phyloP scores from a whole-genome alignment of 2,888 invertebrate genomes.

The Drosophila birchii region DNA sequence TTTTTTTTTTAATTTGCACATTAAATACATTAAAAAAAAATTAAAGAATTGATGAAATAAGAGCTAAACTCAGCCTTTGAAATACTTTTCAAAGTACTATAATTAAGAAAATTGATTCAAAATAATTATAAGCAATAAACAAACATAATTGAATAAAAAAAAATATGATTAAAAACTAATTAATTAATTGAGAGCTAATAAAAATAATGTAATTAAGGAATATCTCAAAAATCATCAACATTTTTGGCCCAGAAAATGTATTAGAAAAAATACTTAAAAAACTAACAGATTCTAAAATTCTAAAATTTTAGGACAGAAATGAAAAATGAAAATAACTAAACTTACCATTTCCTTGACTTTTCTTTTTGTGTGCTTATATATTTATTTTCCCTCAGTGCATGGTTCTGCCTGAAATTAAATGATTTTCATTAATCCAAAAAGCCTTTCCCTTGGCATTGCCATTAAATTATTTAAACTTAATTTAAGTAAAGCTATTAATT shows the following conservation, averaged over 20 bases:
- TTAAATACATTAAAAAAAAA: not conserved
- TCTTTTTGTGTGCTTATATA: not conserved
- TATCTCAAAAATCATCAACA: too few relatives aligned
- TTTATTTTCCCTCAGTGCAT: not conserved
- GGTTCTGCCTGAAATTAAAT: not conserved
- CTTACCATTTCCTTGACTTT: not conserved
- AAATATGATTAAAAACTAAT: not conserved
- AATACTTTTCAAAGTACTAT: too few relatives aligned
- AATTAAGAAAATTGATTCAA: not conserved
- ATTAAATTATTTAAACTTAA: conserved; percentile 45
- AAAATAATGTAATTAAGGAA: not conserved
- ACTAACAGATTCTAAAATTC: not conserved
- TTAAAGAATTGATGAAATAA: not conserved
- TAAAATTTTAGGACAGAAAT: too few relatives aligned
- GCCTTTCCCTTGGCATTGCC: not conserved
- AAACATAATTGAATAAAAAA: not conserved
- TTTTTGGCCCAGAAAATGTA: too few relatives aligned
- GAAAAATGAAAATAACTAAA: too few relatives aligned
- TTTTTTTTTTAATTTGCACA: not conserved
- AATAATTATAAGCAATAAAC: not conserved
- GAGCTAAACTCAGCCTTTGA: too few relatives aligned
- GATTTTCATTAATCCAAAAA: not conserved
- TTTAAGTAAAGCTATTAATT: conserved; percentile 65
- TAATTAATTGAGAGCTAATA: not conserved
- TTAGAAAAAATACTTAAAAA: not conserved